Percentiles rank a stretch among this genome's conserved stretches.
phyloP scores from a whole-genome alignment of 1,140 invertebrate species.

The Conopomorpha cramerella region DNA sequence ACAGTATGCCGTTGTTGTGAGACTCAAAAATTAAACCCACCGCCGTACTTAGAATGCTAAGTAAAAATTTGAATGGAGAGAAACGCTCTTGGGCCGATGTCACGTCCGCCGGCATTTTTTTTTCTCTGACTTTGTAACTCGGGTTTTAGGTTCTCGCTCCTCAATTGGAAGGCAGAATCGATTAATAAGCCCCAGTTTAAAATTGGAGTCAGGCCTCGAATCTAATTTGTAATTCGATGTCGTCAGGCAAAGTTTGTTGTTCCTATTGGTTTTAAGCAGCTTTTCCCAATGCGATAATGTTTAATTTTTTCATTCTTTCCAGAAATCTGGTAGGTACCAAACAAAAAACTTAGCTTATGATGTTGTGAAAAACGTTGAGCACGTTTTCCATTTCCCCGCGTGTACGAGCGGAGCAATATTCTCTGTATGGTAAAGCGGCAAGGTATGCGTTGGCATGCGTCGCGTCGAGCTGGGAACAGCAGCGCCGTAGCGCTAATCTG shows the following conservation, averaged over 20 bases:
- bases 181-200: constrained; percentile 22
- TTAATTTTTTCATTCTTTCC: too few relatives aligned
- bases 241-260: not conserved
- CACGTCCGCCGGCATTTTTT: constrained; percentile 26
- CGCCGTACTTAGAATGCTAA: constrained; percentile 48
- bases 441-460: too few relatives aligned
- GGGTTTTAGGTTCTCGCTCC: constrained; percentile 19
- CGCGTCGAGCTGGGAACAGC: constrained; percentile 20
- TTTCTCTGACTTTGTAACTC: constrained; percentile 26
- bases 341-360: too few relatives aligned
- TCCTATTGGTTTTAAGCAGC: too few relatives aligned
- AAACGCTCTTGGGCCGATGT: constrained; percentile 30
- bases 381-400: too few relatives aligned
- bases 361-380: too few relatives aligned
- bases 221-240: not conserved
- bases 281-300: too few relatives aligned
- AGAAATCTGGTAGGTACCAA: not conserved
- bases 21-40: constrained; percentile 51
- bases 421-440: too few relatives aligned
- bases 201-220: constrained; percentile 3
- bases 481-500: constrained; percentile 46
- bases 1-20: constrained; percentile 40
- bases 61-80: constrained; percentile 44
- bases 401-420: too few relatives aligned
- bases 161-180: constrained; percentile 19